A percentile compares a stretch with the other conserved stretches of the same genome.
Conservation (phyloP, 2,797 vertebrate species). For the Micropoecilia bifurca region DNA sequence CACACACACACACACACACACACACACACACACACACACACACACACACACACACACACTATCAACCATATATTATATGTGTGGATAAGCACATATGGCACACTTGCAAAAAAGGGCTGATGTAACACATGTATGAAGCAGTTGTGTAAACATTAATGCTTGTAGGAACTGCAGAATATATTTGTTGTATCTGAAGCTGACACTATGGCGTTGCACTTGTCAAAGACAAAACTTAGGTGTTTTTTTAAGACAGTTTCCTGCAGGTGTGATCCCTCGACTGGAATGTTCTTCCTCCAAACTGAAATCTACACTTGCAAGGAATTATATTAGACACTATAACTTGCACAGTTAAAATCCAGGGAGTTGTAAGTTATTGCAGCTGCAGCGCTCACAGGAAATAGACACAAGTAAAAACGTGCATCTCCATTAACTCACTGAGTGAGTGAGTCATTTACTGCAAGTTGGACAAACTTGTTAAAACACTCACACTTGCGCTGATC, state of each 20-base stretch:
- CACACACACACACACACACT: constrained; percentile 61
- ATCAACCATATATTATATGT: constrained; percentile 35
- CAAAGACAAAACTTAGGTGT: constrained; percentile 34
- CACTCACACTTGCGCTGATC: constrained; percentile 64
- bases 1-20: constrained; percentile 29
- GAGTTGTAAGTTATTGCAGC: constrained; percentile 75
- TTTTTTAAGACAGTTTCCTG: constrained; percentile 26
- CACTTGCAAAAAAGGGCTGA: constrained; percentile 25
- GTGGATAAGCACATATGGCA: constrained; percentile 14
- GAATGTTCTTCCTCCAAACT: constrained; percentile 41
- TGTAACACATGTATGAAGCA: constrained; percentile 23
- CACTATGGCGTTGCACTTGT: constrained; percentile 26
- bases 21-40: constrained; percentile 56
- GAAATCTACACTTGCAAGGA: constrained; percentile 39
- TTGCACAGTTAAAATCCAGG: constrained; percentile 63
- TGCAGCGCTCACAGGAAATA: constrained; percentile 51
- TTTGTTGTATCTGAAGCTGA: constrained; percentile 44
- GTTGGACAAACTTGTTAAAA: constrained; percentile 77
- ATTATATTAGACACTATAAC: constrained; percentile 60
- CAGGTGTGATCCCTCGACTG: constrained; percentile 43
- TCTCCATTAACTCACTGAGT: constrained; percentile 44
- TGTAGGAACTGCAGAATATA: constrained; percentile 55
- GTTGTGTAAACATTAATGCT: constrained; percentile 47
- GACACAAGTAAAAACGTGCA: constrained; percentile 49
- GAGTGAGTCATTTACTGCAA: constrained; percentile 68